Conservation (phyloP, 2,113 vertebrate species). For the Abramis brama region DNA sequence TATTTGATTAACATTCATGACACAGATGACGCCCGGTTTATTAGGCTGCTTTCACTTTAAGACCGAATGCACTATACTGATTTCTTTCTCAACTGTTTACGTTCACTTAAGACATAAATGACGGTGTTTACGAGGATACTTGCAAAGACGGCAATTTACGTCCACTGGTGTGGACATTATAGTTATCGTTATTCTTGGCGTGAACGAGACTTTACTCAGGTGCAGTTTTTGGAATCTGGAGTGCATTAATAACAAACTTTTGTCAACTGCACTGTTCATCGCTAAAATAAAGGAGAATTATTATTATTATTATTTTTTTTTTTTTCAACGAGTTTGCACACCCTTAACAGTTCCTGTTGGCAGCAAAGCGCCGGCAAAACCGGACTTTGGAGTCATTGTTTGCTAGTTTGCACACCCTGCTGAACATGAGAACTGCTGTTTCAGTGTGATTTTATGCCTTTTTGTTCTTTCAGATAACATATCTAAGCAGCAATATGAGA, state of each 20-base stretch:
- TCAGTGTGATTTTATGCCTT: conserved; percentile 11
- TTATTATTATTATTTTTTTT: not conserved
- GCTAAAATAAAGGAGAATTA: not conserved
- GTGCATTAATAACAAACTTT: not conserved
- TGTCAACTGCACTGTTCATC: not conserved
- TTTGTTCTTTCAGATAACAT: not conserved
- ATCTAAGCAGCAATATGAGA: conserved; percentile 7
- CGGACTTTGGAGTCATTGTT: conserved; percentile 15
- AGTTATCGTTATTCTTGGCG: too few relatives aligned
- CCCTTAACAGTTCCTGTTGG: not conserved
- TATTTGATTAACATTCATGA: too few relatives aligned
- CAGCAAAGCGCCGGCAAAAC: not conserved
- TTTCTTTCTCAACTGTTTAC: not conserved
- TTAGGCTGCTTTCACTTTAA: too few relatives aligned
- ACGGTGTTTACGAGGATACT: too few relatives aligned
- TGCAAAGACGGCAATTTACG: too few relatives aligned
- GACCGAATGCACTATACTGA: too few relatives aligned
- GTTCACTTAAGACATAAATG: not conserved
- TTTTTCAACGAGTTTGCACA: not conserved
- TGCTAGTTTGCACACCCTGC: conserved; percentile 14
- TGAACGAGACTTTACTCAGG: too few relatives aligned
- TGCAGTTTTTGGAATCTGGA: not conserved
- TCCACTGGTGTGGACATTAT: too few relatives aligned
- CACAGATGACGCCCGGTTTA: too few relatives aligned
- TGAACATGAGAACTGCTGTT: conserved; percentile 21